A percentile compares a stretch with the other conserved stretches of the same genome.
Conservation (phyloP, 1,140 invertebrate genomes). For the Zaprionus gabonicus region DNA sequence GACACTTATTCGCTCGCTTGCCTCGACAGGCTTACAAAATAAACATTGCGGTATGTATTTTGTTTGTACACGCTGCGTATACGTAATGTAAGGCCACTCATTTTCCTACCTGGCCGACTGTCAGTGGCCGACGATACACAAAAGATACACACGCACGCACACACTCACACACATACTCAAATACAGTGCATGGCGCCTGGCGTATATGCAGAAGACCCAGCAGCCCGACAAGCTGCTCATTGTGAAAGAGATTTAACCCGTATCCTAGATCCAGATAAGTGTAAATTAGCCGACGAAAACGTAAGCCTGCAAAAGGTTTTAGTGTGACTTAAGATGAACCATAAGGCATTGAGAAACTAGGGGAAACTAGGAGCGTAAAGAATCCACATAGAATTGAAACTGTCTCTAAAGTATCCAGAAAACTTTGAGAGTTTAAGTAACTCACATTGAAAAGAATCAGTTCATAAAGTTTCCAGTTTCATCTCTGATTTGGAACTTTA, state of each 20-base stretch:
- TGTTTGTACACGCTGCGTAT: conserved; percentile 80
- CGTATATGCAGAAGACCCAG: conserved; percentile 63
- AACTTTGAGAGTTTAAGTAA: too few relatives aligned
- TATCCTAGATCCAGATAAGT: conserved; percentile 28
- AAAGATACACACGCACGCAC: conserved; percentile 31
- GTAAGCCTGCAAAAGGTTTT: conserved; percentile 1
- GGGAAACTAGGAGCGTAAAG: not conserved
- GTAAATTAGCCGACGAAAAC: conserved; percentile 14
- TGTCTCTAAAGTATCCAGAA: not conserved
- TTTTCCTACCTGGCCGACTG: conserved; percentile 59
- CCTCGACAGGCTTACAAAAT: conserved; percentile 79
- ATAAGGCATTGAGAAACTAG: not conserved
- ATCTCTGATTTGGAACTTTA: too few relatives aligned
- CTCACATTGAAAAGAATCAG: too few relatives aligned
- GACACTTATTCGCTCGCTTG: conserved; percentile 79
- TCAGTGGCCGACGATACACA: conserved; percentile 57
- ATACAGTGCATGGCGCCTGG: conserved; percentile 26
- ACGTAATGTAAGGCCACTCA: conserved; percentile 75
- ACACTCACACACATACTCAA: conserved; percentile 18
- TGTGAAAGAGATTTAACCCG: conserved; percentile 68
- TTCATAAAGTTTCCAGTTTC: too few relatives aligned
- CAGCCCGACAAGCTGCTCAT: conserved; percentile 46
- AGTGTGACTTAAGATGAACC: not conserved
- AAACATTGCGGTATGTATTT: conserved; percentile 81
- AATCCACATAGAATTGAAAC: not conserved